phyloP scores from a whole-genome alignment of 2,797 vertebrate genomes.

The Schizothorax lantsangensis region DNA sequence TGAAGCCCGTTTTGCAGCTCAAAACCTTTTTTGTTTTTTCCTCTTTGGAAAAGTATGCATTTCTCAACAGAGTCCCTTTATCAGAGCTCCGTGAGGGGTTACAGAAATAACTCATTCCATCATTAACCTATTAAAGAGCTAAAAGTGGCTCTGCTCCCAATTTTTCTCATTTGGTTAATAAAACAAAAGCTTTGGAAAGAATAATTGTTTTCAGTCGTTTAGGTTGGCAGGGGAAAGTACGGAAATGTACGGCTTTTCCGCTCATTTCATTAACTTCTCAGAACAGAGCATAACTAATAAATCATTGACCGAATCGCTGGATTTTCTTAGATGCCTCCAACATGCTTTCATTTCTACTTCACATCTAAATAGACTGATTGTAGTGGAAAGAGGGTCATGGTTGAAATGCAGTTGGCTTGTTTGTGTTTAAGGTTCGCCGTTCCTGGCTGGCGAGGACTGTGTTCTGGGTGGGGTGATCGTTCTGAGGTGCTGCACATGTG shows the following conservation, averaged over 20 bases:
- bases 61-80: slow-evolving; percentile 33
- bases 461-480: slow-evolving; percentile 98
- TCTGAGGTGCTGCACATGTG: slow-evolving; percentile 90
- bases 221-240: slow-evolving; percentile 62
- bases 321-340: slow-evolving; percentile 30
- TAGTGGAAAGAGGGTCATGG: slow-evolving; percentile 29
- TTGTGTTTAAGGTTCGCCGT: slow-evolving; percentile 88
- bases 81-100: slow-evolving; percentile 41
- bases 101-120: slow-evolving; percentile 55
- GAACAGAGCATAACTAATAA: slow-evolving; percentile 51
- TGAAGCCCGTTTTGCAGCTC: background rate
- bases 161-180: slow-evolving; percentile 59
- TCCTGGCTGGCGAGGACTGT: slow-evolving; percentile 92
- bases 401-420: slow-evolving; percentile 39
- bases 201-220: slow-evolving; percentile 71
- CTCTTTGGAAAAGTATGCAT: slow-evolving; percentile 12
- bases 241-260: slow-evolving; percentile 54
- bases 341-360: slow-evolving; percentile 23
- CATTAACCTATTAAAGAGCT: slow-evolving; percentile 57
- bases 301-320: slow-evolving; percentile 35
- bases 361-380: slow-evolving; percentile 33
- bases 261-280: slow-evolving; percentile 47
- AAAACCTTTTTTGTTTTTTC: slow-evolving; percentile 7
- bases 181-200: slow-evolving; percentile 63
- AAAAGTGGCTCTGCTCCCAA: slow-evolving; percentile 48